A percentile compares a stretch with the other conserved stretches of the same genome.
These are phyloP conservation scores for Ploceus nigricollis DNA, from an alignment of 2,113 vertebrate species.

Conservation along the genomic window DNA sequence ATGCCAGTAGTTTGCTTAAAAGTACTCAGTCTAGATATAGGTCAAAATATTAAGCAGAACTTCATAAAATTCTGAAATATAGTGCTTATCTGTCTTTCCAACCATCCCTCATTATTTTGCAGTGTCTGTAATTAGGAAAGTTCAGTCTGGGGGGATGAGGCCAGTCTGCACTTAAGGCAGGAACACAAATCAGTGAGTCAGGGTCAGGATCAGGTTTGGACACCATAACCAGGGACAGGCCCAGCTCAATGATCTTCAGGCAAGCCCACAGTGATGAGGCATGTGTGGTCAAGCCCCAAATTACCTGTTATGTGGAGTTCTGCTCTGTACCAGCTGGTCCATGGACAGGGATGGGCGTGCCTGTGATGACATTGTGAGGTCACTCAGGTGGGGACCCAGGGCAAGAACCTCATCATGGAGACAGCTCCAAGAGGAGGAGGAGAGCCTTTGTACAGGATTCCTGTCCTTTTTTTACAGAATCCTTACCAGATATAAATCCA, in stretches of 20 bases:
- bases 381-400: rapidly evolving
- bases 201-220: neutral
- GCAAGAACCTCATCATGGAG: neutral
- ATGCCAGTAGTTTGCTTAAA: neutral
- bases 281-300: neutral
- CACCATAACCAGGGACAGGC: neutral
- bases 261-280: neutral
- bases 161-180: neutral
- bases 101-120: neutral
- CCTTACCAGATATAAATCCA: neutral
- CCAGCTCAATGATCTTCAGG: neutral
- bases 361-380: neutral
- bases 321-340: neutral
- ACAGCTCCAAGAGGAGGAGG: neutral
- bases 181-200: neutral
- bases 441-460: neutral
- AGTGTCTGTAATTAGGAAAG: neutral
- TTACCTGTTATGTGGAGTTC: neutral
- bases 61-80: neutral
- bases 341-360: neutral
- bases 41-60: neutral
- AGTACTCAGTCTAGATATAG: neutral
- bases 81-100: neutral
- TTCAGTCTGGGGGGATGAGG: neutral
- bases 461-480: neutral